Conservation (phyloP, 2,113 vertebrate genomes). For the Pionites leucogaster region DNA sequence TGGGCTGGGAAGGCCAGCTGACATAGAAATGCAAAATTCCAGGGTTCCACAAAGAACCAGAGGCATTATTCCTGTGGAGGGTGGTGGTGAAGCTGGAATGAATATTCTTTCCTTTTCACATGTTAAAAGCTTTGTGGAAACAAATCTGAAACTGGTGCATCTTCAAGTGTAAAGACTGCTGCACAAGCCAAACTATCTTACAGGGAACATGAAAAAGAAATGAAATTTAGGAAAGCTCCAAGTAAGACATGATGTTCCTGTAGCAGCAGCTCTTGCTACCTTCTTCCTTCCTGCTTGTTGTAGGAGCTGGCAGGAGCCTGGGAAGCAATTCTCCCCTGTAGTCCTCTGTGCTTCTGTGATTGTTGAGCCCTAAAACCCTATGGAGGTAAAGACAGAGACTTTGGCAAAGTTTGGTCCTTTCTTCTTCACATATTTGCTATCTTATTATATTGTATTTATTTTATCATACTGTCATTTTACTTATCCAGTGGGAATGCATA, state of each 20-base stretch:
- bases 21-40: slow-evolving; percentile 49
- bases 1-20: background rate
- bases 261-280: background rate
- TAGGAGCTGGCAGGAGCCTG: background rate
- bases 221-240: background rate
- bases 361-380: background rate
- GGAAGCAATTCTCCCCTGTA: background rate
- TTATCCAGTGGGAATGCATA: background rate
- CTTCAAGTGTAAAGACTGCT: background rate
- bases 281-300: background rate
- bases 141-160: background rate
- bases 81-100: background rate
- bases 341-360: background rate
- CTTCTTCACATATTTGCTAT: background rate
- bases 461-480: background rate
- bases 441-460: background rate
- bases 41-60: background rate
- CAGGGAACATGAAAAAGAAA: background rate
- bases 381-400: background rate
- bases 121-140: background rate
- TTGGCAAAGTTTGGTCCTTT: background rate
- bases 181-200: background rate
- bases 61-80: background rate
- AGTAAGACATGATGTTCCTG: background rate
- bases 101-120: background rate